These are phyloP conservation scores for Saturnia japonica DNA, from an alignment of 2,888 invertebrate species.

Conservation along the genomic window DNA sequence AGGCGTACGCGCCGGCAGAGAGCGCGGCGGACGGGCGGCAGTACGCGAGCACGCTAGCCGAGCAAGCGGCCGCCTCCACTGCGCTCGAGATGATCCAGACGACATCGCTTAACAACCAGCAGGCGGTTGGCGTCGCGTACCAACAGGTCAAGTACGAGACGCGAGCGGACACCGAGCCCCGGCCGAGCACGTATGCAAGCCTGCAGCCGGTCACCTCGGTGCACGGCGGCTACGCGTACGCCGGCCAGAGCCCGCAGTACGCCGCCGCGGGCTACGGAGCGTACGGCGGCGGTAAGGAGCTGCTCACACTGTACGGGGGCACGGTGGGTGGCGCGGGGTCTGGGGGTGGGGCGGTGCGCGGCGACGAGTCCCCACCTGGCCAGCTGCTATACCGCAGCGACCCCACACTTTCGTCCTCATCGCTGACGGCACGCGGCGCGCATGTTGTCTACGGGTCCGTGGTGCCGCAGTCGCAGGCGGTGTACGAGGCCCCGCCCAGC, in stretches of 20 bases:
- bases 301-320: conserved; percentile 53
- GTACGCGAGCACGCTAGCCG: conserved; percentile 55
- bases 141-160: conserved; percentile 76
- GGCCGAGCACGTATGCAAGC: conserved; percentile 82
- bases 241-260: conserved; percentile 64
- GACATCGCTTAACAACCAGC: conserved; percentile 64
- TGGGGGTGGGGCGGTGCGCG: conserved; percentile 51
- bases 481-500: conserved; percentile 81
- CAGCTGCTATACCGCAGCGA: conserved; percentile 84
- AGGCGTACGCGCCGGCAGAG: conserved; percentile 47
- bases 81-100: conserved; percentile 71
- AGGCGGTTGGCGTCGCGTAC: conserved; percentile 68
- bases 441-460: conserved; percentile 75
- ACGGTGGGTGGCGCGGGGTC: conserved; percentile 30
- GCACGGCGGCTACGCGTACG: conserved; percentile 64
- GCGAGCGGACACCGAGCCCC: conserved; percentile 61
- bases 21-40: conserved; percentile 55
- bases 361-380: conserved; percentile 79
- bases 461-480: conserved; percentile 69
- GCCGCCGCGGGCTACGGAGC: conserved; percentile 53
- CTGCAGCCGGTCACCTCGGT: conserved; percentile 84
- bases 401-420: conserved; percentile 85
- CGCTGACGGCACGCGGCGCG: conserved; percentile 76
- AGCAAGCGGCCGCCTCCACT: conserved; percentile 50
- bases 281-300: conserved; percentile 48